Conservation (phyloP, 2,888 invertebrate genomes). For the Eupithecia insigniata region DNA sequence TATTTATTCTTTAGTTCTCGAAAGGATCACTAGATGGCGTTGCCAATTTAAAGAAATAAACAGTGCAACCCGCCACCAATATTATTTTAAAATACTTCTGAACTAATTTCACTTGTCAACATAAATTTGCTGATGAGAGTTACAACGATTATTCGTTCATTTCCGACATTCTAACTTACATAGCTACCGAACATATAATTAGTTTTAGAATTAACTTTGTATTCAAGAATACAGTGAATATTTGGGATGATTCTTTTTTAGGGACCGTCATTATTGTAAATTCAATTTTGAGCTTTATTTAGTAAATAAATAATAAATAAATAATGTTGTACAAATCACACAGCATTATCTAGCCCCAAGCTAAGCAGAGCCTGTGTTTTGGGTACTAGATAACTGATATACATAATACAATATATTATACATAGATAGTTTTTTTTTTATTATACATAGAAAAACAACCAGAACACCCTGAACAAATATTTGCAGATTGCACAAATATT, state of each 20-base stretch:
- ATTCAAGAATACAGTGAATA: conserved; percentile 18
- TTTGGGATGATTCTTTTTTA: conserved; percentile 14
- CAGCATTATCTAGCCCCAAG: too few relatives aligned
- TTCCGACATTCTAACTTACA: conserved; percentile 20
- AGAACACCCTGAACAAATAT: too few relatives aligned
- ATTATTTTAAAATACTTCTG: background rate
- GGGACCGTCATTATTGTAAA: conserved; percentile 13
- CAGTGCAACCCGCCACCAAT: background rate
- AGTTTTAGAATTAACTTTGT: conserved; percentile 12
- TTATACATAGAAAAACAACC: too few relatives aligned
- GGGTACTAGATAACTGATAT: too few relatives aligned
- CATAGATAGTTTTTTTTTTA: too few relatives aligned
- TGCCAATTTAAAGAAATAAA: background rate
- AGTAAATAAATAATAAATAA: too few relatives aligned
- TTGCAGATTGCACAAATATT: too few relatives aligned
- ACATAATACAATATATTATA: too few relatives aligned
- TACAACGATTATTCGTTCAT: background rate
- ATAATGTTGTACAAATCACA: too few relatives aligned
- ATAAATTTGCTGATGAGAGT: conserved; percentile 2
- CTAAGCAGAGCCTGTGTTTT: too few relatives aligned
- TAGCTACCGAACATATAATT: conserved; percentile 29
- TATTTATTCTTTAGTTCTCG: background rate
- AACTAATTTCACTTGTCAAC: background rate
- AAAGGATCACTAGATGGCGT: background rate
- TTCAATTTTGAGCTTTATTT: conserved; percentile 2